Base-by-base conservation (phyloP, 2,797 vertebrate genomes). In the Scolopax rusticola region DNA sequence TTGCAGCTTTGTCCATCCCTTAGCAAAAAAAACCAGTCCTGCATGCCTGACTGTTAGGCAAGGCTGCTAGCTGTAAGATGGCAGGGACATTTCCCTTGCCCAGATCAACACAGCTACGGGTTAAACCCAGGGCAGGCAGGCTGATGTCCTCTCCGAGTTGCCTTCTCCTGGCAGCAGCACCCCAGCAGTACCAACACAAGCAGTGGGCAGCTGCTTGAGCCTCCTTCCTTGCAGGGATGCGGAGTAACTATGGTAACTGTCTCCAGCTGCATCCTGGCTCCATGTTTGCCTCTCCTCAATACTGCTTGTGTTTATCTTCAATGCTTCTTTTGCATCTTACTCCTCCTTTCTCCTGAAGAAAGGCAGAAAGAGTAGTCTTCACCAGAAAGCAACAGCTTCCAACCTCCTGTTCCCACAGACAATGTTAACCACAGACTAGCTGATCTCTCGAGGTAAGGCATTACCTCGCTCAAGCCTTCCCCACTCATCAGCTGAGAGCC, bases 181-280 rank as follows among this genome's bases (percentile, higher is more conserved):
- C 15, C 57, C 51, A 53, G 28, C 27, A 53, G 51, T 28, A 28
- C 51, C 51, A 53, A 53, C 28, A 53, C 51, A 32, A 91, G 82
- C 86, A 88, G 57, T 30, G 80, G 84, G 80, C 91, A 92, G 79
- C 75, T 92, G 87, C 61, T 82, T 92, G 86, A 90, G 64, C 71
- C 36, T 87, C 68, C 36, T 43, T 92, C 36, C 74, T 81, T 45
- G 32, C 71, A 79, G 43, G 71, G 30, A 70, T 90, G 48, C 61
- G 70, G 43, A 83, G 96, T 97, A 97, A 89, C 96, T 96, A 97
- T 97, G 93, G 95, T 84, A 97, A 97, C 97, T 75, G 95, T 89
- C 89, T 92, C 67, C 3, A 0, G 68, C 85, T 96, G 84, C 65
- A 91, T 87, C 94, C 84, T 80, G 90, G 93, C 47, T 90, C 87